A percentile compares a stretch with the other conserved stretches of the same genome.
Conservation (phyloP, 2,888 invertebrate genomes). For the Diachrysia chrysitis region DNA sequence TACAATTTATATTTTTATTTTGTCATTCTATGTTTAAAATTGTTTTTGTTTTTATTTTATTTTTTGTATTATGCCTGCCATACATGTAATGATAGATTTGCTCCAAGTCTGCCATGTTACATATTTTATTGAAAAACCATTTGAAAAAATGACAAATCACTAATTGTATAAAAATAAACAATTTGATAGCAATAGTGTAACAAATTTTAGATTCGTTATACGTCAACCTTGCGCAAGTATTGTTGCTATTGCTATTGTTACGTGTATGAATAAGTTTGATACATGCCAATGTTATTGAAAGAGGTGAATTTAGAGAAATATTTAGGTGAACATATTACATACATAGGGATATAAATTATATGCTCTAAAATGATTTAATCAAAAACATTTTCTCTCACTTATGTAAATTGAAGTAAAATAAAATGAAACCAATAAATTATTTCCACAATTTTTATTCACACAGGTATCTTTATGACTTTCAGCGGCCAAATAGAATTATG, state of each 20-base stretch:
- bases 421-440: not conserved
- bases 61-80: no score
- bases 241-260: no score
- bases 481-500: constrained; percentile 63
- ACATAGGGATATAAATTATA: not conserved
- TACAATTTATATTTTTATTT: no score
- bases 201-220: no score
- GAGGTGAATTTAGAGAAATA: not conserved
- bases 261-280: not conserved
- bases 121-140: no score
- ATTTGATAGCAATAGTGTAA: no score
- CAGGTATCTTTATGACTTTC: constrained; percentile 24
- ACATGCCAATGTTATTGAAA: not conserved
- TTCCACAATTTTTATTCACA: constrained; percentile 12
- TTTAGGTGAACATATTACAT: not conserved
- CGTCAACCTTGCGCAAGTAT: no score
- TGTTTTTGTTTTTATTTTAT: not conserved
- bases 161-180: no score
- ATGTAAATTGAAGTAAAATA: not conserved
- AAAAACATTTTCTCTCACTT: not conserved
- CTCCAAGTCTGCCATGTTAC: no score
- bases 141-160: no score
- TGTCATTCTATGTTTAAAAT: not conserved
- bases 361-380: not conserved
- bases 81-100: no score